Percentiles rank a stretch among this genome's conserved stretches.
Conservation (phyloP, 2,888 invertebrate species). For the Apeira syringaria region DNA sequence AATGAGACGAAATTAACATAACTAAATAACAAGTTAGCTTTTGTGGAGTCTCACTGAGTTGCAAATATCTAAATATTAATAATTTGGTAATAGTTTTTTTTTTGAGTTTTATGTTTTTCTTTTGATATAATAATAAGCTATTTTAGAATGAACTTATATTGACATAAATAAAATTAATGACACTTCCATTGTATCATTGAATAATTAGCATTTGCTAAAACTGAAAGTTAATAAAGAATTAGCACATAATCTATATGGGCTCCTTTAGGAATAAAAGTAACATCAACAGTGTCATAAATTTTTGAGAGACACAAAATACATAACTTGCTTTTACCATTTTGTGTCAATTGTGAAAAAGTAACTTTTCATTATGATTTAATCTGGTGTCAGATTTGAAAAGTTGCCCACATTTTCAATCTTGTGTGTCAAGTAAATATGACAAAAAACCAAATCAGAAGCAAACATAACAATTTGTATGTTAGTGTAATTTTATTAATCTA, state of each 20-base stretch:
- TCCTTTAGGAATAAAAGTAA: neutral
- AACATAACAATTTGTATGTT: neutral
- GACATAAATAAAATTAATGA: conserved; percentile 30
- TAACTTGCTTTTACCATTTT: conserved; percentile 20
- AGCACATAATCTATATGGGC: too few species aligned
- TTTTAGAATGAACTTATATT: conserved; percentile 44
- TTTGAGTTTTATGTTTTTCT: conserved; percentile 51
- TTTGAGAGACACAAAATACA: conserved; percentile 22
- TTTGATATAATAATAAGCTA: conserved; percentile 58
- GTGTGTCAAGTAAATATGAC: conserved; percentile 63
- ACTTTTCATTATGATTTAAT: conserved; percentile 1
- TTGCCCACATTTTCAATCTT: conserved; percentile 46
- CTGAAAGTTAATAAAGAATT: too few species aligned
- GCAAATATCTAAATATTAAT: conserved; percentile 50
- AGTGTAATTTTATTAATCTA: neutral
- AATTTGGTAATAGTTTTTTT: conserved; percentile 44
- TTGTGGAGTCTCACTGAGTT: conserved; percentile 22
- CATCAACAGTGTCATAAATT: conserved; percentile 6
- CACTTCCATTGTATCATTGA: conserved; percentile 24
- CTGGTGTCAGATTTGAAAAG: conserved; percentile 32
- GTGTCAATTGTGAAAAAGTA: conserved; percentile 16
- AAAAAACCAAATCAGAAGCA: conserved; percentile 39
- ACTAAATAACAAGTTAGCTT: too few species aligned
- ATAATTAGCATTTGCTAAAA: too few species aligned
- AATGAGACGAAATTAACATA: conserved; percentile 24